phyloP scores from a whole-genome alignment of 2,113 vertebrate species.

The Pyrgilauda ruficollis region DNA sequence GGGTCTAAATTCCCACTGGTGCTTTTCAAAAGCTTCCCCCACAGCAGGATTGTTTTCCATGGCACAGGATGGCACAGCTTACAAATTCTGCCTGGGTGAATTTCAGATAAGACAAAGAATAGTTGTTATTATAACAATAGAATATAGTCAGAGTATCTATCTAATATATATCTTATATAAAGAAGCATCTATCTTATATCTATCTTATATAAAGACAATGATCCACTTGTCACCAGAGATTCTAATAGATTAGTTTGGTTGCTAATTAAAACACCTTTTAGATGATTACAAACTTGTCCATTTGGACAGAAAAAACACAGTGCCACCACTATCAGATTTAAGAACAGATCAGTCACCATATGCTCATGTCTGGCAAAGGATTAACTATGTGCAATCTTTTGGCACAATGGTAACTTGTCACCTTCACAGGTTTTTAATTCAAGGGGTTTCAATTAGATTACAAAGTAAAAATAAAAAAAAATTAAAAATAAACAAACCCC shows the following conservation, averaged over 20 bases:
- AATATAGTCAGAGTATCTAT: neutral
- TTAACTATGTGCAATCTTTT: neutral
- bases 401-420: neutral
- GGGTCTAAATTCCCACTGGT: neutral
- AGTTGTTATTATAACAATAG: neutral
- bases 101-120: neutral
- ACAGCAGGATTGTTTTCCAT: neutral
- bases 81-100: neutral
- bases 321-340: neutral
- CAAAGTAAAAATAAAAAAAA: neutral
- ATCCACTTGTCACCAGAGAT: neutral
- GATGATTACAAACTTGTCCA: neutral
- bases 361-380: neutral
- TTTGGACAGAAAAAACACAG: neutral
- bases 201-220: neutral
- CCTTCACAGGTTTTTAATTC: neutral
- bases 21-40: neutral
- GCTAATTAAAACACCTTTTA: neutral
- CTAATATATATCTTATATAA: neutral
- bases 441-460: neutral
- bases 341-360: constrained; percentile 10
- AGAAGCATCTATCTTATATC: neutral
- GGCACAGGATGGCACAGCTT: neutral
- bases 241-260: neutral
- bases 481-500: neutral